Evolutionary conservation across 2,113 vertebrate genomes (phyloP), one percentile per base, ranked within the genome.

Genomic region (Chloroceryle aenea): DNA sequence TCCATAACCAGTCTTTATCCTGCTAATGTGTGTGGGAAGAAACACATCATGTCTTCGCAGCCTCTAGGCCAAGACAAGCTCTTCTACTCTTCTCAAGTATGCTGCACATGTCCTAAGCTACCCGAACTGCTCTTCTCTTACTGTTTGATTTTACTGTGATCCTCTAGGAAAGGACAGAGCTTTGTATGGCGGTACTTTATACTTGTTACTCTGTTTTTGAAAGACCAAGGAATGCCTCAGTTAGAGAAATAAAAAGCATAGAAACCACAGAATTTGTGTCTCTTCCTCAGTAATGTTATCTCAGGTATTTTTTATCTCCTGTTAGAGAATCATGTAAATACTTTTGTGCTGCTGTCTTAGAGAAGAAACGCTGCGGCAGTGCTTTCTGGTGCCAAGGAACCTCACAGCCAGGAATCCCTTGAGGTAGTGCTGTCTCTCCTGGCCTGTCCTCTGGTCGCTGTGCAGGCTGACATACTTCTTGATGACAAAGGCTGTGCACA

Each of bases 231-330:
- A 59, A 29, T 40, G 7, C 61, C 19, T 97, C 95, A 97, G 36
- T 98, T 97, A 85, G 98, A 98, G 72, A 98, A 98, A 97, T 98
- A 98, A 97, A 98, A 97, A 61, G 91, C 96, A 95, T 98, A 97
- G 43, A 98, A 96, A 43, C 98, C 97, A 77, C 90, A 98, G 96
- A 98, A 99, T 38, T 94, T 87, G 32, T 99, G 98, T 90, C 93
- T 98, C 90, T 80, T 98, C 98, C 9, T 87, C 91, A 81, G 69
- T 63, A 17, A 92, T 66, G 23, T 98, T 98, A 69, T 98, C 97
- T 71, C 97, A 99, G 97, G 93, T 99, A 96, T 67, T 98, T 97
- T 34, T 75, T 81, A n/a, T 97, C 94, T 62, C 63, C 74, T 36
- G 89, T 78, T 92, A 97, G 3, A 4, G 97, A 97, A 84, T 94